Evolutionary conservation across 1,140 invertebrate genomes (phyloP).

Genomic region (Venturia canescens): DNA sequence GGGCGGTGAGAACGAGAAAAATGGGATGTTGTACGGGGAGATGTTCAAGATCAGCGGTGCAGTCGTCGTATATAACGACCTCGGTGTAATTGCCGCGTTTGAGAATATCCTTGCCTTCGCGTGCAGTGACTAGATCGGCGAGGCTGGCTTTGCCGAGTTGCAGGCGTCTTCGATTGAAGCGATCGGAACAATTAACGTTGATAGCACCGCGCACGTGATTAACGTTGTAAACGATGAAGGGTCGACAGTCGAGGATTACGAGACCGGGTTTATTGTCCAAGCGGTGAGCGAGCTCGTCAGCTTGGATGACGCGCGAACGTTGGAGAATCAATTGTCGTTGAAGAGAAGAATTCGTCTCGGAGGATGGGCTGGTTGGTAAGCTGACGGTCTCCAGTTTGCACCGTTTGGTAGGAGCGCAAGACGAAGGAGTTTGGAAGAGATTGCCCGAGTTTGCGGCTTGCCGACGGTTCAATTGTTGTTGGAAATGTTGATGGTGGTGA

Average conservation of each 20-base stretch:
- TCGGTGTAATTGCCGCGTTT: slow-evolving; percentile 79
- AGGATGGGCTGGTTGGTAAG: slow-evolving; percentile 79
- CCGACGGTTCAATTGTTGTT: slow-evolving; percentile 41
- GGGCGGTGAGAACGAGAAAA: slow-evolving; percentile 82
- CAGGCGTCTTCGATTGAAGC: slow-evolving; percentile 83
- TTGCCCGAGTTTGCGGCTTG: slow-evolving; percentile 23
- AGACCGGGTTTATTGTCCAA: slow-evolving; percentile 64
- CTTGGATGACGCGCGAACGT: slow-evolving; percentile 65
- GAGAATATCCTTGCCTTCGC: slow-evolving; percentile 82
- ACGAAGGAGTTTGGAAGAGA: slow-evolving; percentile 24
- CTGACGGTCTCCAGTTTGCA: slow-evolving; percentile 79
- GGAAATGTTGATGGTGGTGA: slow-evolving; percentile 56
- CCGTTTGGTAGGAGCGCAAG: slow-evolving; percentile 73
- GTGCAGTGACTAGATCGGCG: slow-evolving; percentile 82
- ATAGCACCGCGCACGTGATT: slow-evolving; percentile 85
- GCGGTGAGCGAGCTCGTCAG: slow-evolving; percentile 63
- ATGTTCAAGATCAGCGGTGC: slow-evolving; percentile 79
- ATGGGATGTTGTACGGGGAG: slow-evolving; percentile 81
- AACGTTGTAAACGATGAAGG: slow-evolving; percentile 85
- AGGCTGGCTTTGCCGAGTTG: slow-evolving; percentile 83
- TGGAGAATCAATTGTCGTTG: slow-evolving; percentile 76
- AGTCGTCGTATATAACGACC: slow-evolving; percentile 85
- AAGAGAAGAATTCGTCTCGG: slow-evolving; percentile 76
- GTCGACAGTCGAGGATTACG: slow-evolving; percentile 84
- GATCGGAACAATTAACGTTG: slow-evolving; percentile 86